Percentiles rank a stretch among this genome's conserved stretches.
Evolutionary conservation across 2,888 invertebrate genomes (phyloP).

Genomic region (Rhopalosiphum nymphaeae): DNA sequence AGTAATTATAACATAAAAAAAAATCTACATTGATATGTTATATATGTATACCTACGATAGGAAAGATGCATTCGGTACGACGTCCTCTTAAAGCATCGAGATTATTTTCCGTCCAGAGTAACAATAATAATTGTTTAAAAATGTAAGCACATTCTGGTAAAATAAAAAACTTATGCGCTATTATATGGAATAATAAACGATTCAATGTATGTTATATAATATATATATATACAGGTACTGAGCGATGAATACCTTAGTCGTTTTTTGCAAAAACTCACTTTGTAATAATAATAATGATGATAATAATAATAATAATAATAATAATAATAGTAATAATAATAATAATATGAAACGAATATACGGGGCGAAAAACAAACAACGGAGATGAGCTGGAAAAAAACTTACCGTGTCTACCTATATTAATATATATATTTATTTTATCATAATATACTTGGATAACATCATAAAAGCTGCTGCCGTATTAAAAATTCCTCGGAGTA

Average conservation of each 20-base stretch:
- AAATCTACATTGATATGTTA: neutral
- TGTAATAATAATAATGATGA: conserved; percentile 14
- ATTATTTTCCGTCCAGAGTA: neutral
- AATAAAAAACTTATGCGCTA: neutral
- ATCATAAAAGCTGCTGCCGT: conserved; percentile 7
- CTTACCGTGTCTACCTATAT: conserved; percentile 18
- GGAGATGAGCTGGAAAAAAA: conserved; percentile 16
- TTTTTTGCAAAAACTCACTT: neutral
- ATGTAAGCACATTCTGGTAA: neutral
- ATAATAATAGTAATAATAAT: conserved; percentile 29
- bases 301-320: conserved; percentile 4
- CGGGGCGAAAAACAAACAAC: neutral
- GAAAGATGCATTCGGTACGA: neutral
- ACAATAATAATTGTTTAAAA: conserved; percentile 6
- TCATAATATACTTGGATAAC: conserved; percentile 26
- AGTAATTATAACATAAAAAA: neutral
- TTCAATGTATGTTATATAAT: neutral
- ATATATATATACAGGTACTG: neutral
- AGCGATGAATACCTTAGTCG: neutral
- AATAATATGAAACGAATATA: neutral
- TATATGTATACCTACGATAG: neutral
- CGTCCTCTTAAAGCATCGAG: neutral
- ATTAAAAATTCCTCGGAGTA: conserved; percentile 51
- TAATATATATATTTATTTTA: conserved; percentile 4
- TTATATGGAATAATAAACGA: neutral